phyloP scores from a whole-genome alignment of 2,113 vertebrate genomes.

The Melanostigma gelatinosum region DNA sequence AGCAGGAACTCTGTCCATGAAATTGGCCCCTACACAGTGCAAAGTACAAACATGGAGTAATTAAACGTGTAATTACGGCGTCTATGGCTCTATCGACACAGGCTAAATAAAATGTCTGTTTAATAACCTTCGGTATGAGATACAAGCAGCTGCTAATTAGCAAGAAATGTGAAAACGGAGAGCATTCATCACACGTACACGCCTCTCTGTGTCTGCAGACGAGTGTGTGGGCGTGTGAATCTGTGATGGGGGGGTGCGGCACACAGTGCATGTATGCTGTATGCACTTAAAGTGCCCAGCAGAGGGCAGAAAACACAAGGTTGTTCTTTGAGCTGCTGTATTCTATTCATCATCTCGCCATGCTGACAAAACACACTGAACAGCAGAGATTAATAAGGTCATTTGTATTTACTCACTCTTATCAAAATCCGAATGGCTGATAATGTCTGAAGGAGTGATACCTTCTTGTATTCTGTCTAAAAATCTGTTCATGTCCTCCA shows the following conservation, averaged over 20 bases:
- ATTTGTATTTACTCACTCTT: too few species aligned
- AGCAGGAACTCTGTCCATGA: constrained; percentile 19
- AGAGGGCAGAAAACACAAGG: constrained; percentile 61
- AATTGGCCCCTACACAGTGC: constrained; percentile 41
- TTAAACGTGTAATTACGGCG: constrained; percentile 60
- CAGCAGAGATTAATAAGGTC: too few species aligned
- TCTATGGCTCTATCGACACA: constrained; percentile 28
- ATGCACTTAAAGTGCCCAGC: constrained; percentile 20
- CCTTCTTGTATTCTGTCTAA: not conserved
- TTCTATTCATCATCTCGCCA: not conserved
- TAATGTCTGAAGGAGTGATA: constrained; percentile 3
- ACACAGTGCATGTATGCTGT: not conserved
- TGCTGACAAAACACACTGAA: not conserved
- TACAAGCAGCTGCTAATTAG: constrained; percentile 65
- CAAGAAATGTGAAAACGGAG: constrained; percentile 42
- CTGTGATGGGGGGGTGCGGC: not conserved
- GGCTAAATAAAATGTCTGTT: constrained; percentile 44
- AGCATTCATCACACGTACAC: constrained; percentile 64
- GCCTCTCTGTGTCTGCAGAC: constrained; percentile 65
- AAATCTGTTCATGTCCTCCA: not conserved
- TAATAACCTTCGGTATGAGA: constrained; percentile 39
- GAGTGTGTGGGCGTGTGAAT: constrained; percentile 44
- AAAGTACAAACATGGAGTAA: constrained; percentile 39
- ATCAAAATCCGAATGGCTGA: constrained; percentile 3
- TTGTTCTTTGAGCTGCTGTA: not conserved